A percentile compares a stretch with the other conserved stretches of the same genome.
phyloP scores from a whole-genome alignment of 2,113 vertebrate genomes.

The Odontesthes bonariensis region DNA sequence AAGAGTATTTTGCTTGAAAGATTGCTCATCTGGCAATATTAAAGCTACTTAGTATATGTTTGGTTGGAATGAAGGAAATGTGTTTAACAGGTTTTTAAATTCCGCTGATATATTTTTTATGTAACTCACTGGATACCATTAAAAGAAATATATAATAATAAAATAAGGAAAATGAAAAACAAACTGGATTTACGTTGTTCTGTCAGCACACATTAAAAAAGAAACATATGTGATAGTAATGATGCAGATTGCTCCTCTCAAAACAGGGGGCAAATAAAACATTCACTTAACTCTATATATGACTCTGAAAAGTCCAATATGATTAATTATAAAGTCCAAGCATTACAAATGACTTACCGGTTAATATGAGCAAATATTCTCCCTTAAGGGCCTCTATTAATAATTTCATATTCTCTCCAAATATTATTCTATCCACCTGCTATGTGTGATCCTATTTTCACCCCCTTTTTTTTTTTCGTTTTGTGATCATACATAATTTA shows the following conservation, averaged over 20 bases:
- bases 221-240: conserved; percentile 34
- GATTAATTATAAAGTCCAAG: conserved; percentile 83
- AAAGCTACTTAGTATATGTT: conserved; percentile 86
- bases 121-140: conserved; percentile 37
- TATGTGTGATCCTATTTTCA: conserved; percentile 76
- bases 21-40: conserved; percentile 85
- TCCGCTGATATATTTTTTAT: conserved; percentile 26
- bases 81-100: conserved; percentile 61
- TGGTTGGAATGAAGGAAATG: conserved; percentile 67
- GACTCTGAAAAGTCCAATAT: conserved; percentile 78
- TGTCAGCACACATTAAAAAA: conserved; percentile 26
- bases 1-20: conserved; percentile 85
- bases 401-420: conserved; percentile 86
- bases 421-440: conserved; percentile 86
- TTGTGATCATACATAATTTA: conserved; percentile 88
- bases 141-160: not conserved
- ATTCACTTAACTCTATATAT: conserved; percentile 74
- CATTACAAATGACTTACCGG: conserved; percentile 79
- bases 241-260: conserved; percentile 34
- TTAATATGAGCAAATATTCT: conserved; percentile 87
- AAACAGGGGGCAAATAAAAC: conserved; percentile 58
- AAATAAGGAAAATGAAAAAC: not conserved
- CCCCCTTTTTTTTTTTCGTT: conserved; percentile 60
- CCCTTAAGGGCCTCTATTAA: conserved; percentile 84
- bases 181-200: conserved; percentile 21